A percentile compares a stretch with the other conserved stretches of the same genome.
phyloP scores from a whole-genome alignment of 2,797 vertebrate genomes.

The Triplophysa bombifrons region DNA sequence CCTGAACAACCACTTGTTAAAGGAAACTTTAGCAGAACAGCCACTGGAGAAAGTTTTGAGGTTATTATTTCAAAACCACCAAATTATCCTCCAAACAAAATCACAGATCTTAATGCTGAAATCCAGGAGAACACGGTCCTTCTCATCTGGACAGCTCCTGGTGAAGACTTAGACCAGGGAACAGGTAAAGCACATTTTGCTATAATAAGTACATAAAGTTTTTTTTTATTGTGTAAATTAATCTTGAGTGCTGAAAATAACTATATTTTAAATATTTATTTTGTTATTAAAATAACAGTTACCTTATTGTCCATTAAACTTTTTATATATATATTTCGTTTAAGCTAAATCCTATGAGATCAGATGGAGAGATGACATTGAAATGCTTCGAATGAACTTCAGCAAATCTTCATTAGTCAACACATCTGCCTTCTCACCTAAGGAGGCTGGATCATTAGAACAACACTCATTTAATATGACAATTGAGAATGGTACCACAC shows the following conservation, averaged over 20 bases:
- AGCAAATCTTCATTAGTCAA: no score
- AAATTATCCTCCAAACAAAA: constrained; percentile 57
- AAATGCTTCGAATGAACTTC: no score
- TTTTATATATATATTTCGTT: no score
- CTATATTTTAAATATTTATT: no score
- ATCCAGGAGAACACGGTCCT: constrained; percentile 2
- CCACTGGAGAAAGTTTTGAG: constrained; percentile 35
- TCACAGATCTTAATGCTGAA: constrained; percentile 67
- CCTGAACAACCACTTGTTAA: constrained; percentile 36
- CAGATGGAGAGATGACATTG: no score
- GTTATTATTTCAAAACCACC: background rate
- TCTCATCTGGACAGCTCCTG: constrained; percentile 72
- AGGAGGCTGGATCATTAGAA: no score
- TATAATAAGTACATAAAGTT: background rate
- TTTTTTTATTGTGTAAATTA: background rate
- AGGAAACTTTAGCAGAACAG: constrained; percentile 61
- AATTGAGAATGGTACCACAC: no score
- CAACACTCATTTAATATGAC: no score
- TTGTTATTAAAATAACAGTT: no score
- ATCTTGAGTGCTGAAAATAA: background rate
- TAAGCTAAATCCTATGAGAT: no score
- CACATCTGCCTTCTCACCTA: no score
- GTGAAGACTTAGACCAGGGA: constrained; percentile 69
- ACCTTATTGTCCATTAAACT: no score
- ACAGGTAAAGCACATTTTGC: constrained; percentile 60